Evolutionary conservation across 2,797 vertebrate species (phyloP), one percentile per base, ranked within the genome.

Genomic region (Myotis myotis): DNA sequence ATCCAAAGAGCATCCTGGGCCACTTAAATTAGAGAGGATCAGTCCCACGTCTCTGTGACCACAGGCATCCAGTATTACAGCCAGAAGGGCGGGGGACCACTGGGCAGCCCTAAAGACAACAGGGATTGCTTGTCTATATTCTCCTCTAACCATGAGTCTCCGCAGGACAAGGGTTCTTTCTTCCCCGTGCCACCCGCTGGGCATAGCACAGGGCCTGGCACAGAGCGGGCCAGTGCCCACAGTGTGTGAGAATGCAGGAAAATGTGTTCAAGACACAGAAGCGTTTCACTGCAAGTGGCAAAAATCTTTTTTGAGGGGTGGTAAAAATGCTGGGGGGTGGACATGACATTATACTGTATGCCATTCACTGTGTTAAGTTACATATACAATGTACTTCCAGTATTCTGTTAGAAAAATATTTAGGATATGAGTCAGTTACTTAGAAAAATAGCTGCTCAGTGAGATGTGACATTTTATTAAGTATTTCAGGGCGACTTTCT

Each of bases 321-420:
- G 9, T 62, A 36, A 89, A 87, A 75, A 93, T 75, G 44, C 82
- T 55, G 57, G 11, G 57, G 57, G 25, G 57, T 60, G 38, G 80
- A 64, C 22, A 83, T 28, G 81, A 91, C 71, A 91, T 51, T 47
- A 82, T 86, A 62, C 11, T 51, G 4, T 66, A 51, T 28, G 22
- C 16, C 55, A 78, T 74, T 94, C 20, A 70, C 13, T 86, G 53
- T 76, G 91, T 28, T 96, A 85, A 47, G 49, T 75, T 57, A 93
- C 22, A 89, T 17, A 68, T 0, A 78, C 23, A 89, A 55, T 23
- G 47, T 38, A 74, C 51, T 88, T 94, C n/a, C 20, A 25, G 38
- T 44, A 88, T 55, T 91, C 53, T 89, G n/a, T 38, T 53, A 92
- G 57, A 70, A 95, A 93, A 82, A 38, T 41, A 55, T 22, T 55